Evolutionary conservation across 2,797 vertebrate species (phyloP).

Genomic region (Eremophila alpestris): DNA sequence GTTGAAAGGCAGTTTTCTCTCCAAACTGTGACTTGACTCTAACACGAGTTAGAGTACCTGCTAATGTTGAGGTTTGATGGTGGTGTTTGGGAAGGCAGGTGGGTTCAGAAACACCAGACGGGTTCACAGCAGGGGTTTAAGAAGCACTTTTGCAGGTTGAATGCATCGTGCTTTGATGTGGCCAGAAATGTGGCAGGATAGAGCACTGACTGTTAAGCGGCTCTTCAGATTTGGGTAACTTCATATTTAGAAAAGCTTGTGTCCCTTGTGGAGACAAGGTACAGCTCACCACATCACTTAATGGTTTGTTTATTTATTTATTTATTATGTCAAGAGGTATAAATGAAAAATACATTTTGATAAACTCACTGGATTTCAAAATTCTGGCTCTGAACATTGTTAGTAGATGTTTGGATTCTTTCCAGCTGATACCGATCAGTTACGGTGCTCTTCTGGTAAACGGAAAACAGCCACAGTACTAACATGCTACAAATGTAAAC

Average conservation of each 20-base stretch:
- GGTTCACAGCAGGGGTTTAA: not conserved
- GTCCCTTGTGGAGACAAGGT: not conserved
- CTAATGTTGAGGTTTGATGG: not conserved
- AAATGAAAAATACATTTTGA: constrained; percentile 25
- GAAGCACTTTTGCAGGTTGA: not conserved
- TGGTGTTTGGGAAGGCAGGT: not conserved
- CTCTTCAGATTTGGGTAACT: not conserved
- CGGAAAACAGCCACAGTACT: not conserved
- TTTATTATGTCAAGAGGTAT: not conserved
- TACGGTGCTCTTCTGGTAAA: not conserved
- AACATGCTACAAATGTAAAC: not conserved
- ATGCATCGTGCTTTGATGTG: not conserved
- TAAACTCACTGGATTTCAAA: constrained; percentile 23
- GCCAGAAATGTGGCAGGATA: not conserved
- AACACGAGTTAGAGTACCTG: not conserved
- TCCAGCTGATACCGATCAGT: not conserved
- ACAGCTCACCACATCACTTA: not conserved
- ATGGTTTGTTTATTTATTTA: not conserved
- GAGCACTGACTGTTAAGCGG: rapidly evolving
- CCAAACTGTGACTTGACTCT: not conserved
- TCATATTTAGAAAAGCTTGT: not conserved
- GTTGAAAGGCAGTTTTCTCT: not conserved
- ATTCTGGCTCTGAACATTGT: not conserved
- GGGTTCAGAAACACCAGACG: not conserved
- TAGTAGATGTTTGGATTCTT: constrained; percentile 10